Evolutionary conservation across 2,888 invertebrate genomes (phyloP).

Genomic region (Trisateles emortualis): DNA sequence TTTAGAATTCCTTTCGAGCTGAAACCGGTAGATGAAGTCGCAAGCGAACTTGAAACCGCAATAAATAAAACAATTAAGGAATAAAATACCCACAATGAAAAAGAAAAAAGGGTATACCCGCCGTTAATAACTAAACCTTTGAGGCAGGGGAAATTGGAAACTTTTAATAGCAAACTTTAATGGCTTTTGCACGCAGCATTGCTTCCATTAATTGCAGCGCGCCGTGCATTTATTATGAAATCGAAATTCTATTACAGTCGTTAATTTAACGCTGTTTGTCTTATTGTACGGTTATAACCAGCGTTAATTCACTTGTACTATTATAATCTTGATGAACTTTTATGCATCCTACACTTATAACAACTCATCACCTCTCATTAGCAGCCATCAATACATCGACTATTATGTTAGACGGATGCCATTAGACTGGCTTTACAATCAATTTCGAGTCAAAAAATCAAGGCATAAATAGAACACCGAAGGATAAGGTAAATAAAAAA

Average conservation of each 20-base stretch:
- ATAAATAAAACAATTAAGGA: slow-evolving; percentile 76
- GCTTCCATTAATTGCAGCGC: slow-evolving; percentile 69
- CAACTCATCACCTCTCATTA: slow-evolving; percentile 69
- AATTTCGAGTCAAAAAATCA: slow-evolving; percentile 80
- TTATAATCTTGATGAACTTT: slow-evolving; percentile 42
- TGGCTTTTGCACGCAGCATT: slow-evolving; percentile 73
- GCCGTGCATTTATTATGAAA: slow-evolving; percentile 62
- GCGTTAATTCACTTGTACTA: slow-evolving; percentile 52
- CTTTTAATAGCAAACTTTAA: slow-evolving; percentile 72
- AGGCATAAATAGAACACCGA: slow-evolving; percentile 74
- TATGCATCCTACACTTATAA: slow-evolving; percentile 44
- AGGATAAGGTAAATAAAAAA: slow-evolving; percentile 85
- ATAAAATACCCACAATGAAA: slow-evolving; percentile 60
- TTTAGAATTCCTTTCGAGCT: slow-evolving; percentile 50
- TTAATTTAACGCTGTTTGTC: slow-evolving; percentile 59
- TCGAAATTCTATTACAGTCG: slow-evolving; percentile 57
- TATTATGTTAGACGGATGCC: slow-evolving; percentile 75
- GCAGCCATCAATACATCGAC: slow-evolving; percentile 77
- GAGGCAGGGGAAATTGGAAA: slow-evolving; percentile 70
- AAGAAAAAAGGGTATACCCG: slow-evolving; percentile 55
- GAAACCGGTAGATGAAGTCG: slow-evolving; percentile 57
- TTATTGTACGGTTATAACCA: slow-evolving; percentile 45
- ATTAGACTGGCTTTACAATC: slow-evolving; percentile 84
- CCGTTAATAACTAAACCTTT: slow-evolving; percentile 65
- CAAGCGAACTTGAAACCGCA: slow-evolving; percentile 55